These are phyloP conservation scores for Crotalus viridis DNA, from an alignment of 2,113 vertebrate genomes.

Conservation along the genomic window DNA sequence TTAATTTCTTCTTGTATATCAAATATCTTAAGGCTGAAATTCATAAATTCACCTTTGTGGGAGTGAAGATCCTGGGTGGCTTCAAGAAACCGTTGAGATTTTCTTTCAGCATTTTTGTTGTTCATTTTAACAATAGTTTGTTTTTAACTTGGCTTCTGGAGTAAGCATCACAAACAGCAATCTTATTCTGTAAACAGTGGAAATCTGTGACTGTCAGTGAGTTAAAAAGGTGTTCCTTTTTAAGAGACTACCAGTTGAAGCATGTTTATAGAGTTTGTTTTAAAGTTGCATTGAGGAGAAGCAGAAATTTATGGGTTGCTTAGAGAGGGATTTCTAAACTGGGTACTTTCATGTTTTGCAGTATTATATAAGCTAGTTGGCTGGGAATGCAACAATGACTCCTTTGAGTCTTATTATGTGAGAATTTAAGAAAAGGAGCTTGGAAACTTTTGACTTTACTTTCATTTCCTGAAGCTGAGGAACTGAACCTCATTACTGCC, in stretches of 20 bases:
- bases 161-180: neutral
- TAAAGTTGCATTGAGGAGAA: slow-evolving; percentile 4
- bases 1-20: slow-evolving; percentile 15
- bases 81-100: neutral
- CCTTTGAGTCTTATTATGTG: slow-evolving; percentile 28
- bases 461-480: slow-evolving; percentile 19
- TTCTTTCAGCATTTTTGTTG: slow-evolving; percentile 12
- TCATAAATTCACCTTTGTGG: neutral
- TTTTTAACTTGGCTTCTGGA: neutral
- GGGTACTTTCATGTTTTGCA: neutral
- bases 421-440: neutral
- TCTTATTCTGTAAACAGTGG: neutral
- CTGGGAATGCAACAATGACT: slow-evolving; percentile 17
- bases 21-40: neutral
- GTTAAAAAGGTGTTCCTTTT: slow-evolving; percentile 7
- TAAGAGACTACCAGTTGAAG: neutral
- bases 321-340: slow-evolving; percentile 13
- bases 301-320: neutral
- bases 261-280: slow-evolving; percentile 14
- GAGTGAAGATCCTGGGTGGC: too few species aligned
- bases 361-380: neutral
- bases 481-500: slow-evolving; percentile 1
- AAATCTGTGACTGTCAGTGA: slow-evolving; percentile 20
- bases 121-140: slow-evolving; percentile 18
- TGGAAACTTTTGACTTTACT: neutral